Percentiles rank a stretch among this genome's conserved stretches.
These are phyloP conservation scores for Drosophila nigritarsus DNA, from an alignment of 2,888 invertebrate species.

Conservation along the genomic window DNA sequence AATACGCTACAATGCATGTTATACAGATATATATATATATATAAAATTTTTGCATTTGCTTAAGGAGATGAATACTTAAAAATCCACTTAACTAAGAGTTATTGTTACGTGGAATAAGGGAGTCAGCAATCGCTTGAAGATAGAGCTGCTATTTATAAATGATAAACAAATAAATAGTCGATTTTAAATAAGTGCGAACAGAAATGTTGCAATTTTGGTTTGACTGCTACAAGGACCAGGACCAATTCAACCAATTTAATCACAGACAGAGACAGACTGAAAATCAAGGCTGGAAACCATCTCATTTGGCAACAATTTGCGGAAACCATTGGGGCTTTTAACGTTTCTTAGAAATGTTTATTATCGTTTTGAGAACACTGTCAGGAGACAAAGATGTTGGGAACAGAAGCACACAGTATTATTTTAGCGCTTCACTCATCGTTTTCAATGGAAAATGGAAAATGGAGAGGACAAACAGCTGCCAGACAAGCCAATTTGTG, in stretches of 20 bases:
- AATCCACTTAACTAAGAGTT: slow-evolving; percentile 26
- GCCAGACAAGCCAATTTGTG: slow-evolving; percentile 61
- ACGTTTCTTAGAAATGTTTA: not conserved
- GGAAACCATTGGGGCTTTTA: slow-evolving; percentile 6
- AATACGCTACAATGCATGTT: not conserved
- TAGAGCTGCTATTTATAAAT: slow-evolving; percentile 42
- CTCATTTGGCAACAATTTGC: slow-evolving; percentile 3
- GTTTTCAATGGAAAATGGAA: slow-evolving; percentile 1
- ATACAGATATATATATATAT: no score
- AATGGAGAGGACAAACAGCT: slow-evolving; percentile 15
- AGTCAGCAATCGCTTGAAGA: not conserved
- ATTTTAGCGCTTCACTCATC: slow-evolving; percentile 2
- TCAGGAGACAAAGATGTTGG: not conserved
- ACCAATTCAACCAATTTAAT: slow-evolving; percentile 20
- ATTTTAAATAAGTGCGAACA: slow-evolving; percentile 30
- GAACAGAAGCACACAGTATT: not conserved
- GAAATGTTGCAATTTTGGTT: slow-evolving; percentile 21
- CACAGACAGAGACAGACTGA: slow-evolving; percentile 1
- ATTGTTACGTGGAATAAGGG: slow-evolving; percentile 6
- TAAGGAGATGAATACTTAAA: slow-evolving; percentile 17
- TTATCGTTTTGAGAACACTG: slow-evolving; percentile 8
- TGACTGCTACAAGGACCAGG: not conserved
- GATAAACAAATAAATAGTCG: slow-evolving; percentile 52
- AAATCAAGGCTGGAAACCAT: not conserved
- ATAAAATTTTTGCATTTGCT: not conserved